Conservation (phyloP, 2,888 invertebrate species). For the Sycophila texana region DNA sequence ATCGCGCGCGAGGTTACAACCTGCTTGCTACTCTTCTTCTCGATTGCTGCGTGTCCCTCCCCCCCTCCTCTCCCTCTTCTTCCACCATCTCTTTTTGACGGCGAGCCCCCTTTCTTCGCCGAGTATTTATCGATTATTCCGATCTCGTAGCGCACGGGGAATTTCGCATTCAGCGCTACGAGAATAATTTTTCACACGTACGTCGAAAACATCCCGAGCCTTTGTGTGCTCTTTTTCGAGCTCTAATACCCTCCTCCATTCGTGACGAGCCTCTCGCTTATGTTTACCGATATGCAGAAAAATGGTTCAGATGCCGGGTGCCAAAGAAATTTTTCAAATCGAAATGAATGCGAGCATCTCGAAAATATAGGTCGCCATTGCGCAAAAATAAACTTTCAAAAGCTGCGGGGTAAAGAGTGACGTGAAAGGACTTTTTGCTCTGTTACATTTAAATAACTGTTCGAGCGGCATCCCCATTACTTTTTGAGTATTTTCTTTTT, state of each 20-base stretch:
- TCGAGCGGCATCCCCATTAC: neutral
- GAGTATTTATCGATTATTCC: conserved; percentile 56
- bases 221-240: conserved; percentile 36
- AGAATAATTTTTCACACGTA: conserved; percentile 54
- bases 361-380: neutral
- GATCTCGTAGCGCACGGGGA: conserved; percentile 45
- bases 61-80: neutral
- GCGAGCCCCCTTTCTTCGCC: conserved; percentile 15
- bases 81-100: conserved; percentile 7
- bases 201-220: conserved; percentile 51
- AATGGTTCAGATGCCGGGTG: conserved; percentile 1
- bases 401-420: neutral
- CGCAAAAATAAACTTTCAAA: neutral
- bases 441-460: too few species aligned
- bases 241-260: neutral
- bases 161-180: conserved; percentile 51
- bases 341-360: neutral
- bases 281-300: conserved; percentile 8
- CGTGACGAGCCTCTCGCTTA: neutral
- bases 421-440: too few species aligned
- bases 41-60: neutral
- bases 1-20: conserved; percentile 40
- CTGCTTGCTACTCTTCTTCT: conserved; percentile 20
- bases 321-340: conserved; percentile 26
- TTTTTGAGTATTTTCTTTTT: too few species aligned